Percentiles rank a stretch among this genome's conserved stretches.
phyloP scores from a whole-genome alignment of 2,113 vertebrate species.

The Bubalus kerabau region DNA sequence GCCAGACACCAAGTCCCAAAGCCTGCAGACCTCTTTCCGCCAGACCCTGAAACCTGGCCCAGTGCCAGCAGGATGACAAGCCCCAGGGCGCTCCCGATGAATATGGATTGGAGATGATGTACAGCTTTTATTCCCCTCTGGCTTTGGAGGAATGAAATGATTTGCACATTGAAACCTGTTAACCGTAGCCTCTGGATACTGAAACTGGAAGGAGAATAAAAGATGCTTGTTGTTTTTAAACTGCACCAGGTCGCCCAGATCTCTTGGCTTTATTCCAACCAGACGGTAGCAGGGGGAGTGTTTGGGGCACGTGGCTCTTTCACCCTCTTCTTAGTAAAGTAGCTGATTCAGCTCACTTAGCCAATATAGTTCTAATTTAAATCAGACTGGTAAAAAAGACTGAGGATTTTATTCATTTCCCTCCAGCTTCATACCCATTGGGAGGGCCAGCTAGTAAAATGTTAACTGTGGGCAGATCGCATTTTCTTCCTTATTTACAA shows the following conservation, averaged over 20 bases:
- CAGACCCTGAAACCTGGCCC: constrained; percentile 69
- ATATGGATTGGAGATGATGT: constrained; percentile 61
- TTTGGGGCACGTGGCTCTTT: constrained; percentile 48
- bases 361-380: neutral
- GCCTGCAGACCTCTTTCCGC: constrained; percentile 68
- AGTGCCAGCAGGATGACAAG: constrained; percentile 58
- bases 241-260: constrained; percentile 58
- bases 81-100: constrained; percentile 60
- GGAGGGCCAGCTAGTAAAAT: constrained; percentile 16
- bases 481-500: constrained; percentile 43
- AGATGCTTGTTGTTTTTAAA: constrained; percentile 65
- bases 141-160: constrained; percentile 68
- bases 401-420: constrained; percentile 30
- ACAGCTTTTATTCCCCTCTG: constrained; percentile 58
- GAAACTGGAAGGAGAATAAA: constrained; percentile 73
- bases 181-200: constrained; percentile 62
- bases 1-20: constrained; percentile 69
- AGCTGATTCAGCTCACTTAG: constrained; percentile 27
- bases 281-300: constrained; percentile 51
- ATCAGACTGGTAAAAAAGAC: constrained; percentile 25
- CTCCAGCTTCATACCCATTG: neutral
- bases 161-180: constrained; percentile 71
- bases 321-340: constrained; percentile 34
- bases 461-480: constrained; percentile 32
- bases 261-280: constrained; percentile 71